Percentiles rank a stretch among this genome's conserved stretches.
Conservation (phyloP, 2,797 vertebrate species). For the Takifugu ocellatus region DNA sequence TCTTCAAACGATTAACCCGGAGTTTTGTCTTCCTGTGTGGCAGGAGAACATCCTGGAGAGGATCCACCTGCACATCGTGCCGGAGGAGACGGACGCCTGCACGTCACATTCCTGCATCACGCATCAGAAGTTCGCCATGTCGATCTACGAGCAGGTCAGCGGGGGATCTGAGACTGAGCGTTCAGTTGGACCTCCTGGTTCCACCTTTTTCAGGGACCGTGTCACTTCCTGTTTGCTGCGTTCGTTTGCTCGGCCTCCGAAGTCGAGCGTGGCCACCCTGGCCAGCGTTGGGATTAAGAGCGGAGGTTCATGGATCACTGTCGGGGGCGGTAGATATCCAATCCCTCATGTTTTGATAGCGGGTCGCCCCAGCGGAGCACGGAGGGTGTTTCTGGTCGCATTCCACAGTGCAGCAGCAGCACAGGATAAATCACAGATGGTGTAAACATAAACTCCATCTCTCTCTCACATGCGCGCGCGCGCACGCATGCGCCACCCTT, state of each 20-base stretch:
- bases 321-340: conserved; percentile 51
- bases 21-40: conserved; percentile 23
- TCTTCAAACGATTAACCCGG: not conserved
- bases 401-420: conserved; percentile 27
- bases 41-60: conserved; percentile 95
- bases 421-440: conserved; percentile 48
- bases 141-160: conserved; percentile 94
- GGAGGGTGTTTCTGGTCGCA: conserved; percentile 42
- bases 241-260: conserved; percentile 18
- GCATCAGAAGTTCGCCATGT: conserved; percentile 98
- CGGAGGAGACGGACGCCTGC: conserved; percentile 90
- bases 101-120: conserved; percentile 95
- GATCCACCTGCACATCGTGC: conserved; percentile 93
- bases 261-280: conserved; percentile 9
- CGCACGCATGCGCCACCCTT: conserved; percentile 18
- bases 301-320: conserved; percentile 58
- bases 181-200: too few relatives aligned
- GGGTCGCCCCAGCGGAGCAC: conserved; percentile 46
- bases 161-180: not conserved
- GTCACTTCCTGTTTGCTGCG: too few relatives aligned
- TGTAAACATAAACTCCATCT: conserved; percentile 32
- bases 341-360: conserved; percentile 59
- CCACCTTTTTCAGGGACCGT: too few relatives aligned
- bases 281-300: conserved; percentile 22
- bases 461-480: not conserved